Evolutionary conservation across 2,888 invertebrate genomes (phyloP).

Genomic region (Tryphoninae sp.): DNA sequence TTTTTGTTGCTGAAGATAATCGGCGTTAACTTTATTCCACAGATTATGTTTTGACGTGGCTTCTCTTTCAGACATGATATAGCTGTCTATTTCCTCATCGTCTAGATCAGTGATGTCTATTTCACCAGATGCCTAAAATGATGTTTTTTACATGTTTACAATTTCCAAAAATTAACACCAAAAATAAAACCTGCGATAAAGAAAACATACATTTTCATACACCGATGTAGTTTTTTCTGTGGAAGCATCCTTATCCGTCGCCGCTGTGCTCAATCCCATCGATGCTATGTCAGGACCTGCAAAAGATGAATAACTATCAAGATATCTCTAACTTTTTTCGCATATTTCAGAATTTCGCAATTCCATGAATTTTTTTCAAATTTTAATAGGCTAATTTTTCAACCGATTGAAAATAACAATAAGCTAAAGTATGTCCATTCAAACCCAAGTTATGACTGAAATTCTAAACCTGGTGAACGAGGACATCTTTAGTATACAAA

Average conservation of each 20-base stretch:
- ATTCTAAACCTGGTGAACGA: too few relatives aligned
- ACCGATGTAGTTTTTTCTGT: conserved; percentile 21
- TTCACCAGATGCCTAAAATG: conserved; percentile 80
- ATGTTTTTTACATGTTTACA: conserved; percentile 36
- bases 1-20: conserved; percentile 92
- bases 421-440: too few relatives aligned
- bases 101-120: conserved; percentile 90
- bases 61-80: conserved; percentile 92
- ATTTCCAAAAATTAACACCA: conserved; percentile 64
- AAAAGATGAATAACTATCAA: too few relatives aligned
- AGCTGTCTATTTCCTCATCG: conserved; percentile 94
- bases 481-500: too few relatives aligned
- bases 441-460: too few relatives aligned
- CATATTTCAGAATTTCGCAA: neutral
- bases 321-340: neutral
- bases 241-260: conserved; percentile 65
- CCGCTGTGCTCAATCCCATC: conserved; percentile 86
- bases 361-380: neutral
- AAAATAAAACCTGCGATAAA: conserved; percentile 5
- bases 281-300: conserved; percentile 88
- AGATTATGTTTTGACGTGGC: conserved; percentile 89
- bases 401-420: too few relatives aligned
- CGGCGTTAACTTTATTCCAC: conserved; percentile 95
- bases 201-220: conserved; percentile 68
- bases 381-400: too few relatives aligned